Conservation (phyloP, 1,140 invertebrate species). For the Metaphire vulgaris region DNA sequence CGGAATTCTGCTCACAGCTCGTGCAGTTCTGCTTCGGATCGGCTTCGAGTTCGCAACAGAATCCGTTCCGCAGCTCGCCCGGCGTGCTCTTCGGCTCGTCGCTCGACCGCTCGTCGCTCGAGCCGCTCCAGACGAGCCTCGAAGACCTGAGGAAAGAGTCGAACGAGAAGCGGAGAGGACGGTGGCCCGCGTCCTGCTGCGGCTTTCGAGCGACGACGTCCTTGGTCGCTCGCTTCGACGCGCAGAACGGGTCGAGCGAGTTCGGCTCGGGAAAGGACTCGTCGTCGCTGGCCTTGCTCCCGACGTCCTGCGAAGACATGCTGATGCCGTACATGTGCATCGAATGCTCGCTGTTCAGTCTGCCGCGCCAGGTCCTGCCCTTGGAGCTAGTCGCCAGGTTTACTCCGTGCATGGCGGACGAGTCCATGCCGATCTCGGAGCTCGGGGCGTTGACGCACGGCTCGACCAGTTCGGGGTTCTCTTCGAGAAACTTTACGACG, state of each 20-base stretch:
- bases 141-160: background rate
- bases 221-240: background rate
- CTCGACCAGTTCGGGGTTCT: conserved; percentile 66
- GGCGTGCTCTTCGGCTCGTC: background rate
- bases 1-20: no score
- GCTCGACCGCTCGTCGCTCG: background rate
- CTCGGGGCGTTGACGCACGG: conserved; percentile 74
- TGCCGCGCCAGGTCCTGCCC: background rate
- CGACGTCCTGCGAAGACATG: background rate
- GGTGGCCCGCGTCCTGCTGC: background rate
- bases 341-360: background rate
- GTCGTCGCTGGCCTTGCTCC: background rate
- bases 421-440: conserved; percentile 62
- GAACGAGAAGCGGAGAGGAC: background rate
- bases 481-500: conserved; percentile 71
- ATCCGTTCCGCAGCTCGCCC: background rate
- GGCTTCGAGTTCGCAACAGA: background rate
- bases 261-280: background rate
- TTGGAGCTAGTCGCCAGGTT: background rate
- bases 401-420: conserved; percentile 55
- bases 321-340: background rate
- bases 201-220: background rate
- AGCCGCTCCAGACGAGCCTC: background rate
- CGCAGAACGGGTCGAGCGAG: background rate
- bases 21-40: no score